Percentiles rank a stretch among this genome's conserved stretches.
Conservation (phyloP, 2,113 vertebrate genomes). For the Pituophis catenifer region DNA sequence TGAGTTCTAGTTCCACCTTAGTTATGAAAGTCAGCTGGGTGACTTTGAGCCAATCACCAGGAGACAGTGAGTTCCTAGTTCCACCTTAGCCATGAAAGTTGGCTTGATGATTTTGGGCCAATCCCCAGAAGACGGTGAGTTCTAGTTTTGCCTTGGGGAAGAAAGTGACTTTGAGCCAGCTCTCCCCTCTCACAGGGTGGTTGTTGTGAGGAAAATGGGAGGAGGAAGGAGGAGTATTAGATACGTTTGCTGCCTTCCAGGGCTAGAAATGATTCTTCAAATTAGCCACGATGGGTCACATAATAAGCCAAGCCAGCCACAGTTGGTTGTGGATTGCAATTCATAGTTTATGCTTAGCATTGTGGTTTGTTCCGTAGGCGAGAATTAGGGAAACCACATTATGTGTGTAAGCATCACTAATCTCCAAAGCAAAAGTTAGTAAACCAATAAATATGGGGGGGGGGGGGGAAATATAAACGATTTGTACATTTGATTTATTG, state of each 20-base stretch:
- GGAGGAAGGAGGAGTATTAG: too few species aligned
- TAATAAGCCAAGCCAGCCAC: neutral
- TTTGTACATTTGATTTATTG: neutral
- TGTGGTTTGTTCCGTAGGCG: neutral
- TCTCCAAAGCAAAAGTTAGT: neutral
- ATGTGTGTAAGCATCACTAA: neutral
- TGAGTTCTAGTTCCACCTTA: too few species aligned
- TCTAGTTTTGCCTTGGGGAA: neutral
- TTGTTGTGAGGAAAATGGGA: too few species aligned
- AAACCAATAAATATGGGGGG: neutral
- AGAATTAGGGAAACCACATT: neutral
- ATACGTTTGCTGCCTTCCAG: too few species aligned
- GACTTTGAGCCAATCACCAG: too few species aligned
- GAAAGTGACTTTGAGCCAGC: too few species aligned
- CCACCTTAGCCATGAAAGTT: neutral
- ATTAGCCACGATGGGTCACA: neutral
- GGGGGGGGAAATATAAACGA: neutral
- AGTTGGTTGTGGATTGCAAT: neutral
- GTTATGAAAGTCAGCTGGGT: too few species aligned
- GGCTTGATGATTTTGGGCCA: neutral
- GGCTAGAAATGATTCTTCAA: neutral
- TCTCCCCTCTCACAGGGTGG: too few species aligned
- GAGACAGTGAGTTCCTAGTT: too few species aligned
- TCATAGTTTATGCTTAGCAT: neutral
- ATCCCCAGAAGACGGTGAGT: neutral